Evolutionary conservation across 1,140 invertebrate genomes (phyloP).

Genomic region (Acromyrmex charruanus): DNA sequence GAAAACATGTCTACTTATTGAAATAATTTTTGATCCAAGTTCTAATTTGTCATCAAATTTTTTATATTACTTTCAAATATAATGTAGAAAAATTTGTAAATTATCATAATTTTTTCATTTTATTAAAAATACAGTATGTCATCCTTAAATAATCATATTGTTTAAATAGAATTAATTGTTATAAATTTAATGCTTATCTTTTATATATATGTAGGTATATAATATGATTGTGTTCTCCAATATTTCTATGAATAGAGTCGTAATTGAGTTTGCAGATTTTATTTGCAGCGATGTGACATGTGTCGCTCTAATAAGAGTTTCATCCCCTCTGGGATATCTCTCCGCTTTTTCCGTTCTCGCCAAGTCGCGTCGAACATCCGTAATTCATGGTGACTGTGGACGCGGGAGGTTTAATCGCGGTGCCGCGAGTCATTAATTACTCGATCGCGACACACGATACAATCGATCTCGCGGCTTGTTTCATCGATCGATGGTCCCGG

Average conservation of each 20-base stretch:
- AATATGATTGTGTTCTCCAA: constrained; percentile 2
- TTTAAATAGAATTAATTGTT: background rate
- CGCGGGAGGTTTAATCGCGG: constrained; percentile 69
- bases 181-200: background rate
- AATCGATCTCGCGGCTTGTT: constrained; percentile 70
- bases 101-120: no score
- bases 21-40: no score
- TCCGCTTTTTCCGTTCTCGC: background rate
- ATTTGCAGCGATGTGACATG: background rate
- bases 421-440: constrained; percentile 74
- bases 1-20: no score
- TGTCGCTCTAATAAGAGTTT: constrained; percentile 20
- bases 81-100: no score
- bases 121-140: no score
- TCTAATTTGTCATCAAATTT: no score
- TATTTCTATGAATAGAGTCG: background rate
- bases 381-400: constrained; percentile 60
- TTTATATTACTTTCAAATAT: no score
- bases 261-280: constrained; percentile 26
- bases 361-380: constrained; percentile 44
- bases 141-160: background rate
- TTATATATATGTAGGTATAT: background rate
- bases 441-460: constrained; percentile 72
- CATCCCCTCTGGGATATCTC: background rate
- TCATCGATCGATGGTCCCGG: constrained; percentile 60